Evolutionary conservation across 64 coral and sea anemone species (phyloP).

Genomic region (Porites australiensis): DNA sequence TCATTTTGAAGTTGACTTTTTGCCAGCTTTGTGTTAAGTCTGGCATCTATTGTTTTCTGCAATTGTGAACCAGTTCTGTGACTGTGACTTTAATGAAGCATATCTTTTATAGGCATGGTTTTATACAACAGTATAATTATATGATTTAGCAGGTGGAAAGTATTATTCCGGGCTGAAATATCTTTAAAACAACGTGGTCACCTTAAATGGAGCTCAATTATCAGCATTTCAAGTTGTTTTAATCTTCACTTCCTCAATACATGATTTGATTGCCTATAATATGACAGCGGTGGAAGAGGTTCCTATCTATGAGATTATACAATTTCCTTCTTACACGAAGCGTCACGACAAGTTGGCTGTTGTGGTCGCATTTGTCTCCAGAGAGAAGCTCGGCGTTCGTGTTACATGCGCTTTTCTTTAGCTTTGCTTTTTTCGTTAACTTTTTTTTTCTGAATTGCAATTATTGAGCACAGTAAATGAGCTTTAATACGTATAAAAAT

Average conservation of each 20-base stretch:
- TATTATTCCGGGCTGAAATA: constrained; percentile 9
- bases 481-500: no score
- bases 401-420: no score
- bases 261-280: not conserved
- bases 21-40: no score
- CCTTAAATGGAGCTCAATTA: constrained; percentile 13
- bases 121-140: not conserved
- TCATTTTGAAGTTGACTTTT: no score
- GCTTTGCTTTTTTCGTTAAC: no score
- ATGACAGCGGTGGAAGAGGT: not conserved
- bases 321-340: not conserved
- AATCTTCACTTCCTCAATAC: constrained; percentile 1
- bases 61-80: not conserved
- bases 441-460: no score
- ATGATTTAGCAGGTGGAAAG: not conserved
- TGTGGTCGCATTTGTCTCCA: not conserved
- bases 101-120: not conserved
- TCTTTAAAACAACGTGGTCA: not conserved
- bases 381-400: no score
- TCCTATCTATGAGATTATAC: constrained; percentile 4
- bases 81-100: not conserved
- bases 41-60: not conserved
- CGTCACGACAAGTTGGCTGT: not conserved
- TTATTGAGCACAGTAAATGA: no score
- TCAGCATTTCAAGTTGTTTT: not conserved